Evolutionary conservation across 2,888 invertebrate genomes (phyloP).

Genomic region (Ashinkailepas kermadecensis): DNA sequence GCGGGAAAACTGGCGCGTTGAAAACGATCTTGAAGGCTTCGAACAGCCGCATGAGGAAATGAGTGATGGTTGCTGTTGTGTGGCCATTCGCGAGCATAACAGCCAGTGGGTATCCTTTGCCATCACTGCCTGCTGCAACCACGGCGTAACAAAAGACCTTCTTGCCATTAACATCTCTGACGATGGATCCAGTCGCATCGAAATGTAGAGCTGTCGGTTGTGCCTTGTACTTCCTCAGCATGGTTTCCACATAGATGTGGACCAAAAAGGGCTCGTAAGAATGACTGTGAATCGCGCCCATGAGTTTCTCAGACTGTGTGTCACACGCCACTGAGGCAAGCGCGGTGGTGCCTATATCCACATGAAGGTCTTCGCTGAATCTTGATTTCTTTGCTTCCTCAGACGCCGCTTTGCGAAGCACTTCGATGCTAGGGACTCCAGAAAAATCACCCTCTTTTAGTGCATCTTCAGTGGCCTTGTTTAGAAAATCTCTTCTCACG

Average conservation of each 20-base stretch:
- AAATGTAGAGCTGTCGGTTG: neutral
- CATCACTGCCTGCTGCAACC: too few species aligned
- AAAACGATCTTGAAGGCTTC: too few species aligned
- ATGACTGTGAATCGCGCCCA: neutral
- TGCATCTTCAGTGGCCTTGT: too few species aligned
- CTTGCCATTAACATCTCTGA: neutral
- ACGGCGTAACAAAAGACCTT: neutral
- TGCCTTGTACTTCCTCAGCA: neutral
- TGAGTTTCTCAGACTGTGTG: neutral
- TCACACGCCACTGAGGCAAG: neutral
- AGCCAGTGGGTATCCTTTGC: too few species aligned
- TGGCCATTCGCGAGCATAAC: too few species aligned
- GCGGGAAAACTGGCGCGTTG: too few species aligned
- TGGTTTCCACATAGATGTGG: neutral
- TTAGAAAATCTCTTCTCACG: too few species aligned
- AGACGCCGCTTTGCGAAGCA: neutral
- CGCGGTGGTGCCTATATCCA: neutral
- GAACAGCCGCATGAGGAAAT: too few species aligned
- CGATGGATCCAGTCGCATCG: neutral
- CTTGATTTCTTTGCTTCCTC: neutral
- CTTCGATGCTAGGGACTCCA: neutral
- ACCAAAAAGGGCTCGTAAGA: neutral
- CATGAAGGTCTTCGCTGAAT: neutral
- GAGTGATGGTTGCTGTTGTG: too few species aligned
- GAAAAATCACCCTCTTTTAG: too few species aligned